A percentile compares a stretch with the other conserved stretches of the same genome.
Conservation (phyloP, 2,113 vertebrate genomes). For the Pollimyrus isidori region DNA sequence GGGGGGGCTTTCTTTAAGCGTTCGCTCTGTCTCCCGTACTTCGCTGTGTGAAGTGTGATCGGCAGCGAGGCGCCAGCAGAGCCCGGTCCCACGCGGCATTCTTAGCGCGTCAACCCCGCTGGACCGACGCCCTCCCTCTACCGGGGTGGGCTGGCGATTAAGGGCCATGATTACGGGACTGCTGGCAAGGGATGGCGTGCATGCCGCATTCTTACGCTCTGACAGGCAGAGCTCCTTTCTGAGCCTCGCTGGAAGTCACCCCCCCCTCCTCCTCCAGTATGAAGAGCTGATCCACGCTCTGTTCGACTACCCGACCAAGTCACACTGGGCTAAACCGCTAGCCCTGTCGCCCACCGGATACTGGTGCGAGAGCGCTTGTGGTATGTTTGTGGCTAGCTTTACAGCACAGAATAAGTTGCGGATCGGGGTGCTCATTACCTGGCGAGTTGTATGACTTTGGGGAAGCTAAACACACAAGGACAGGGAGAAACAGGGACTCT, state of each 20-base stretch:
- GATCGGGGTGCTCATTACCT: neutral
- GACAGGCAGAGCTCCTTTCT: neutral
- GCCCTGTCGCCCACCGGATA: neutral
- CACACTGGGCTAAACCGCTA: neutral
- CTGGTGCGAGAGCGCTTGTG: neutral
- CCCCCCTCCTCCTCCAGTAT: neutral
- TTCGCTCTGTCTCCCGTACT: neutral
- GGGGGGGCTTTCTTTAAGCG: neutral
- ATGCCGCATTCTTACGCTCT: neutral
- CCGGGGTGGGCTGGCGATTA: neutral
- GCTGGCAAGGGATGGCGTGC: neutral
- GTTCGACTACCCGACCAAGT: neutral
- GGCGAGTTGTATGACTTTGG: neutral
- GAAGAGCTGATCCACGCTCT: neutral
- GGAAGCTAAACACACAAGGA: neutral
- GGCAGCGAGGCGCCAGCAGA: neutral
- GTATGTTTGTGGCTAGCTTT: neutral
- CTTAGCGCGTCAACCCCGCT: neutral
- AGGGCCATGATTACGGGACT: neutral
- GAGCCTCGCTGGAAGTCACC: neutral
- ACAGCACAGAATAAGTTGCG: neutral
- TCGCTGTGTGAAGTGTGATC: neutral
- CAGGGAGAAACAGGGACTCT: neutral
- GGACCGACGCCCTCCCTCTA: neutral
- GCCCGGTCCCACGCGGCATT: neutral